Base-by-base conservation (phyloP, 2,888 invertebrate genomes). In the Vanessa cardui region DNA sequence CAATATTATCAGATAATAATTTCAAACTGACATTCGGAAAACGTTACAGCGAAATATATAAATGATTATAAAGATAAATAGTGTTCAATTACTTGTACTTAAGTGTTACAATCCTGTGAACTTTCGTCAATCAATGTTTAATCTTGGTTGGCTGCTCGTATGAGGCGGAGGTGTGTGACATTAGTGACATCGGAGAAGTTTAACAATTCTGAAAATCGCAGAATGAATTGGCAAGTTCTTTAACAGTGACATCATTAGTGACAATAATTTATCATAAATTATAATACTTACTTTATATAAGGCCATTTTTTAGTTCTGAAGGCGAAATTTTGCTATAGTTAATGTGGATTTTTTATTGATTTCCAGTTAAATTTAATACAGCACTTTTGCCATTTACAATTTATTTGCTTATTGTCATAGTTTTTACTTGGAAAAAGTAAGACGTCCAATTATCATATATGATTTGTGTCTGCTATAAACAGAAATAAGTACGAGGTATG, bases 1-100 rank as follows among this genome's bases (percentile, higher is more conserved):
- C 75, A 68, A 45, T 58, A 66, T 72, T 66, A 76, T 74, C 73
- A 54, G 45, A 60, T 50, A 58, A 59, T 16, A 9, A 54, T n/a
- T 21, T 52, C 16, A 1, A 6, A 26, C 12, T 39, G 15, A 52
- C 16, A 54, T 16, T 31, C 39, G 33, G 45, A 50, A 18, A 56
- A 50, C 54, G 16, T 18, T 20, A 31, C 15, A 52, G 21, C 45
- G 20, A 46, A 49, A 58, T 18, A 52, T 8, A 61, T 47, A 18
- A 21, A 21, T 45, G 6, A 21, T 20, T 47, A 54, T 47, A 56
- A 31, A 33, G 9, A 49, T 63, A 49, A 59, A 3, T 69, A 33
- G n/a, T 12, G 7, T 21, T 49, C 62, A 66, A 9, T 20, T 0
- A 2, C 39, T 9, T 16, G 49, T 12, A 1, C 0, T 21, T 70